Percentiles rank a stretch among this genome's conserved stretches.
phyloP scores from a whole-genome alignment of 2,888 invertebrate species.

The Pachliopta kotzebuea region DNA sequence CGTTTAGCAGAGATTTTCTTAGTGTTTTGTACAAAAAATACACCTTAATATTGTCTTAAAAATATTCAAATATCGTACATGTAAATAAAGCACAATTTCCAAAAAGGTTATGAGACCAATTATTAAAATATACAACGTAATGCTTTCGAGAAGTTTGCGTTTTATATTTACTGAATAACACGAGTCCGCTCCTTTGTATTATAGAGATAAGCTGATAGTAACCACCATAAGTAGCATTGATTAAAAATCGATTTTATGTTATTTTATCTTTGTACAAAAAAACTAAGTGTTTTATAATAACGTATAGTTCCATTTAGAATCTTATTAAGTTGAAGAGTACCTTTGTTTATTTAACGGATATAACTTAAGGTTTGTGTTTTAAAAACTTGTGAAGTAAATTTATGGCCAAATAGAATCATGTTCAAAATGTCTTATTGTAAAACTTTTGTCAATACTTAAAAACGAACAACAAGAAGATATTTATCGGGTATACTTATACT shows the following conservation, averaged over 20 bases:
- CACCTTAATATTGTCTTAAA: no score
- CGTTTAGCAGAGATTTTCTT: no score
- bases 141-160: not conserved
- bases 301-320: not conserved
- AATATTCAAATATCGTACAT: not conserved
- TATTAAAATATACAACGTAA: not conserved
- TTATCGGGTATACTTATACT: no score
- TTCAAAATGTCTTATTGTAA: no score
- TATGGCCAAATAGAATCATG: no score
- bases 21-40: no score
- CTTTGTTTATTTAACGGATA: no score
- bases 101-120: not conserved
- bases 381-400: no score
- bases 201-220: constrained; percentile 10
- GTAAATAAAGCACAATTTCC: not conserved
- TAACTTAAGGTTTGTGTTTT: no score
- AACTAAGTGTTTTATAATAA: constrained; percentile 9
- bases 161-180: constrained; percentile 6
- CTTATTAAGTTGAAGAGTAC: no score
- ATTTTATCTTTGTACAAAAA: constrained; percentile 17
- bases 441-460: no score
- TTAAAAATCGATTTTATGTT: constrained; percentile 27
- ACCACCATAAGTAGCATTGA: constrained; percentile 3
- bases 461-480: no score
- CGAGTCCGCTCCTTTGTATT: constrained; percentile 6